Evolutionary conservation across 2,113 vertebrate species (phyloP).

Genomic region (Lamprologus speciosus): DNA sequence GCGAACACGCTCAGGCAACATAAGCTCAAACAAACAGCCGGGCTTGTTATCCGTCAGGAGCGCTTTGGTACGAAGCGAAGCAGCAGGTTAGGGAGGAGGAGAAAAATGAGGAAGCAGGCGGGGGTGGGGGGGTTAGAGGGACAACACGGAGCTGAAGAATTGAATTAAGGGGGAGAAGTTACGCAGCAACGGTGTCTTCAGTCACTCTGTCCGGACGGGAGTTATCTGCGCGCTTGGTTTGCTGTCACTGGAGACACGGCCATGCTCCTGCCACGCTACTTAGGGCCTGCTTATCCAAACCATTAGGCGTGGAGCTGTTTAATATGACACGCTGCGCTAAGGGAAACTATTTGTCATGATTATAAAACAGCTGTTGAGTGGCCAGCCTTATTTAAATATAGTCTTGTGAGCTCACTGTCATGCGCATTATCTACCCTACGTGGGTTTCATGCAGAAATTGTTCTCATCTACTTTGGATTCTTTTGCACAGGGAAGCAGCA

Average conservation of each 20-base stretch:
- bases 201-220: slow-evolving; percentile 53
- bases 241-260: slow-evolving; percentile 42
- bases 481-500: not conserved
- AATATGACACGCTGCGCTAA: slow-evolving; percentile 32
- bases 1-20: slow-evolving; percentile 60
- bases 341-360: slow-evolving; percentile 59
- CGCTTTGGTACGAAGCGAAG: slow-evolving; percentile 47
- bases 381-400: slow-evolving; percentile 8
- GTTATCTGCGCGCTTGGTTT: slow-evolving; percentile 49
- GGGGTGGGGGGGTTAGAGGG: not conserved
- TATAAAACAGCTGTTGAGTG: slow-evolving; percentile 54
- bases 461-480: not conserved
- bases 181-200: slow-evolving; percentile 22
- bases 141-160: slow-evolving; percentile 32
- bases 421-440: not conserved
- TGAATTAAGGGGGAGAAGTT: slow-evolving; percentile 57
- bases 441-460: not conserved
- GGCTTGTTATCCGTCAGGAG: slow-evolving; percentile 69
- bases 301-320: slow-evolving; percentile 52
- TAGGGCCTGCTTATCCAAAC: slow-evolving; percentile 51
- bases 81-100: slow-evolving; percentile 26
- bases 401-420: not conserved
- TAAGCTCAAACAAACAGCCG: slow-evolving; percentile 65
- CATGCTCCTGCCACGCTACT: slow-evolving; percentile 30
- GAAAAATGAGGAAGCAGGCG: not conserved